phyloP scores from a whole-genome alignment of 2,888 invertebrate species.

The Nasonovia ribisnigri region DNA sequence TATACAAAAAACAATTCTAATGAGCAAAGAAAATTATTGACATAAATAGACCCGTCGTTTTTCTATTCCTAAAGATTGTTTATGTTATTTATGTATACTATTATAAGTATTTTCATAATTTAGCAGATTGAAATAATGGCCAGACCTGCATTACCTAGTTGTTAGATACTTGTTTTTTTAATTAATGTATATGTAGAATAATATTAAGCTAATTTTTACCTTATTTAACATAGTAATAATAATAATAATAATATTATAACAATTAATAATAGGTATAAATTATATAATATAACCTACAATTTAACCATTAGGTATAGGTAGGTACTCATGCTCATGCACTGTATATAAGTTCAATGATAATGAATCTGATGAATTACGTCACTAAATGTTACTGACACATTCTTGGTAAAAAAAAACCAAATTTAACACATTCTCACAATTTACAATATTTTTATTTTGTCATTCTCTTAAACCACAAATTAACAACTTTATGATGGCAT shows the following conservation, averaged over 20 bases:
- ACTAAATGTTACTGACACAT: neutral
- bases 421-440: conserved; percentile 1
- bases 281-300: neutral
- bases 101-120: neutral
- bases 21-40: neutral
- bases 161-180: neutral
- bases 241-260: neutral
- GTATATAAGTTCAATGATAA: neutral
- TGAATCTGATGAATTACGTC: neutral
- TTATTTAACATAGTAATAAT: neutral
- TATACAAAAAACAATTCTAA: neutral
- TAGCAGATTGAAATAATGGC: neutral
- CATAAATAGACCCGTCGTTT: neutral
- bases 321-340: too few species aligned
- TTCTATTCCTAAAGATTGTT: neutral
- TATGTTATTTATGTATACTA: neutral
- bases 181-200: neutral
- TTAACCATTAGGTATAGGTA: neutral
- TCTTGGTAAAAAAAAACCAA: neutral
- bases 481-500: neutral
- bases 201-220: neutral
- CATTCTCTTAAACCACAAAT: neutral
- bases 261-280: neutral
- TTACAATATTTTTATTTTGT: neutral
- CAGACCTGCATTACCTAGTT: neutral